A percentile compares a stretch with the other conserved stretches of the same genome.
These are phyloP conservation scores for Himalopsyche japonica DNA, from an alignment of 2,888 invertebrate species.

Conservation along the genomic window DNA sequence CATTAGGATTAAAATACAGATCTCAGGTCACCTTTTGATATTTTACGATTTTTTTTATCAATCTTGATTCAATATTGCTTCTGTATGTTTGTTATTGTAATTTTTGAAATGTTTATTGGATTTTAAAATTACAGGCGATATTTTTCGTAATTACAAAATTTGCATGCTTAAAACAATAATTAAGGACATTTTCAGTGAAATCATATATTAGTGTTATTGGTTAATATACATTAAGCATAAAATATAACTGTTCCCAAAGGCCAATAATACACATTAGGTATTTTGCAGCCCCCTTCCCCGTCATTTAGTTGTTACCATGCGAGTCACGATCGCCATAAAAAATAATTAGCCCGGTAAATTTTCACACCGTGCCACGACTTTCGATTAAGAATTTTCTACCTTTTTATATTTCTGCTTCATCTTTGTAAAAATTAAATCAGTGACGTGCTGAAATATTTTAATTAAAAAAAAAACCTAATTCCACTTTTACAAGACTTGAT, in stretches of 20 bases:
- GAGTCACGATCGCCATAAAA: slow-evolving; percentile 17
- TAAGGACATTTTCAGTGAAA: neutral
- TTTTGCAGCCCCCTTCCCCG: neutral
- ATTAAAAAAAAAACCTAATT: neutral
- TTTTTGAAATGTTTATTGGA: no score
- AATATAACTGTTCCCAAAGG: neutral
- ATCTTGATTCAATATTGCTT: no score
- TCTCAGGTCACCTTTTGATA: no score
- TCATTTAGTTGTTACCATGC: neutral
- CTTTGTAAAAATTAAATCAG: neutral
- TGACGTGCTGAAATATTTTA: neutral
- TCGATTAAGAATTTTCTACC: slow-evolving; percentile 14
- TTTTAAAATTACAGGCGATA: no score
- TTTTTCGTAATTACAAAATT: neutral
- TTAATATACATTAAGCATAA: neutral
- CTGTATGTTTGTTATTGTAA: no score
- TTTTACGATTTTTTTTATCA: no score
- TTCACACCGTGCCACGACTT: neutral
- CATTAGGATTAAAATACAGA: no score
- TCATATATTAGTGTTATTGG: neutral
- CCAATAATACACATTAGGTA: neutral
- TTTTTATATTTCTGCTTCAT: slow-evolving; percentile 10
- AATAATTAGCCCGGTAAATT: slow-evolving; percentile 17
- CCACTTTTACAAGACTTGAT: no score
- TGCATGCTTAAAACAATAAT: neutral